Evolutionary conservation across 2,888 invertebrate genomes (phyloP).

Genomic region (Caenorhabditis parvicauda): DNA sequence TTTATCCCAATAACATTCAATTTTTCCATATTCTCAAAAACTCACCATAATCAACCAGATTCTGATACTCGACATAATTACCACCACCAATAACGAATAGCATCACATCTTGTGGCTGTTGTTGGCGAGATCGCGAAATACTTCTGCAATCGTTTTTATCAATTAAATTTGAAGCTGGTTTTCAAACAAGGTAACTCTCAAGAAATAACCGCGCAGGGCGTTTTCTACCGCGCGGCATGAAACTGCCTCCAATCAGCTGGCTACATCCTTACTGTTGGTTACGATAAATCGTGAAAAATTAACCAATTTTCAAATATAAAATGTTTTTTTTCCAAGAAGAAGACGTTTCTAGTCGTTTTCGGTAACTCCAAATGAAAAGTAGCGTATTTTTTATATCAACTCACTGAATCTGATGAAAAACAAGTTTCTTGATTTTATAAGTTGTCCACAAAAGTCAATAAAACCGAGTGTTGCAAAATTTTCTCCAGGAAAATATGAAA

Average conservation of each 20-base stretch:
- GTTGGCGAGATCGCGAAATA: slow-evolving; percentile 36
- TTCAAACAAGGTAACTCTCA: slow-evolving; percentile 9
- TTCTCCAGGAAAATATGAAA: neutral
- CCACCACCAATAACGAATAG: slow-evolving; percentile 70
- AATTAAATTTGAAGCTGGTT: slow-evolving; percentile 5
- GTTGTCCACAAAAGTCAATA: neutral
- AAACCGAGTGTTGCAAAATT: neutral
- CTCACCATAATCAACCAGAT: slow-evolving; percentile 69
- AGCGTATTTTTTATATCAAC: too few species aligned
- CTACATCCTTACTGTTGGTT: too few species aligned
- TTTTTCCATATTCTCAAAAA: too few species aligned
- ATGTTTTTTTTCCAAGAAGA: neutral
- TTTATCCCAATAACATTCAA: neutral
- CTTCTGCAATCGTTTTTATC: slow-evolving; percentile 10
- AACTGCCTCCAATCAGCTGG: too few species aligned
- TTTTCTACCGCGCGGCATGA: too few species aligned
- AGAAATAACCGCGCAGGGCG: slow-evolving; percentile 5
- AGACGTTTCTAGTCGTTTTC: neutral
- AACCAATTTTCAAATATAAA: neutral
- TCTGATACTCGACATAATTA: slow-evolving; percentile 98
- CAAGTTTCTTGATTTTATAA: neutral
- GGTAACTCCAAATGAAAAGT: too few species aligned
- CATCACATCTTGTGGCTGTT: slow-evolving; percentile 63
- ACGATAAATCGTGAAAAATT: slow-evolving; percentile 1
- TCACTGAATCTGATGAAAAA: too few species aligned